These are phyloP conservation scores for Alca torda DNA, from an alignment of 2,797 vertebrate species.

Conservation along the genomic window DNA sequence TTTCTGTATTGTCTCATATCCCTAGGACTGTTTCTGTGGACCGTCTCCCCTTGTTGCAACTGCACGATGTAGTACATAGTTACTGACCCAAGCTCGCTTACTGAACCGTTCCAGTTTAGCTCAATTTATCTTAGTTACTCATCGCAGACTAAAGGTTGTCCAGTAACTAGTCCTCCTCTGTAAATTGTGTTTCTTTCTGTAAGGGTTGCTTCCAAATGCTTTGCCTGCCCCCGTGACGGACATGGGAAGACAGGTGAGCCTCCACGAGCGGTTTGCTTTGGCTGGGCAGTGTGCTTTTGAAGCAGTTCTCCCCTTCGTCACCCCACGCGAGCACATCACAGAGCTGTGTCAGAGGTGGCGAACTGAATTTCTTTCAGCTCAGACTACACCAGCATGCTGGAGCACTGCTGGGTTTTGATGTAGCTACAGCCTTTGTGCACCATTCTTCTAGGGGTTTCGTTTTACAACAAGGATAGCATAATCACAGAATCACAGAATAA, in stretches of 20 bases:
- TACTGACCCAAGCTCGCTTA: background rate
- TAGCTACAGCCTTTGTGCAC: accelerated
- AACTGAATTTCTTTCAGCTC: background rate
- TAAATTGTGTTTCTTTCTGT: background rate
- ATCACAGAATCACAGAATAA: background rate
- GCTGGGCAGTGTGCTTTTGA: accelerated
- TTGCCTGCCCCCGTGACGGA: accelerated
- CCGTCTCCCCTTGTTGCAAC: background rate
- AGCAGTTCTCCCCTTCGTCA: accelerated
- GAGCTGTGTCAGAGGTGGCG: background rate
- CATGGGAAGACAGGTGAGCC: background rate
- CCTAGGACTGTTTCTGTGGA: background rate
- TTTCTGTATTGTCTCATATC: background rate
- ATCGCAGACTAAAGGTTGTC: background rate
- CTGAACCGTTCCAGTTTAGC: background rate
- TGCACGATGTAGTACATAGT: background rate
- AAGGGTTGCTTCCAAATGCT: background rate
- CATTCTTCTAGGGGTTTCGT: background rate
- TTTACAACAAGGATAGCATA: background rate
- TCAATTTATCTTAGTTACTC: background rate
- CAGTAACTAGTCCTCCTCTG: background rate
- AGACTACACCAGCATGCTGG: background rate
- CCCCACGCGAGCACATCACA: background rate
- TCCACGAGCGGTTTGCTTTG: accelerated
- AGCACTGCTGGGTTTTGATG: background rate